Evolutionary conservation across 2,113 vertebrate species (phyloP), one percentile per base, ranked within the genome.

Genomic region (Sinocyclocheilus rhinocerous): DNA sequence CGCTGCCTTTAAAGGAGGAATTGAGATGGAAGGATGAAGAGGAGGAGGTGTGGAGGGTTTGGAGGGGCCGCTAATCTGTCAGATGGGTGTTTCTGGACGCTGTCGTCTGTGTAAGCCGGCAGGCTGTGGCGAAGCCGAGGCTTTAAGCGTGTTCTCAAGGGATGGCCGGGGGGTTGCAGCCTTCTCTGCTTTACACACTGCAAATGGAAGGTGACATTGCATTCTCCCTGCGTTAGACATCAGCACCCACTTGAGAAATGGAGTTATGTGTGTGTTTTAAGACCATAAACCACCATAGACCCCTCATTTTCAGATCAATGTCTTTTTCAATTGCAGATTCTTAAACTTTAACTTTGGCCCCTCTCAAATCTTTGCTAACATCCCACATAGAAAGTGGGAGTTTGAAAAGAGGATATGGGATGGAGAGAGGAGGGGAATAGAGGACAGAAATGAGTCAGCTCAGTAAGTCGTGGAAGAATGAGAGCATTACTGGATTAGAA

Each of bases 131-230:
- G 18, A 70, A 83, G 86, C 79, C 6, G 9, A 65, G 67, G 86
- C 89, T 84, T 72, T 63, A 78, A 76, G 76, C 52, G 18, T 13
- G 48, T 76, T 87, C 88, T 86, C 85, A 39, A 84, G 86, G 88
- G 88, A 88, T 63, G 48, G 88, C 86, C 82, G 36, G 85, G 88
- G 69, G 48, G 42, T 84, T 50, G 81, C 33, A 79, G 57, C 70
- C 80, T 55, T 88, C 59, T 84, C 72, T 70, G 59, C 81, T 84
- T 85, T 79, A 29, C 67, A 57, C 26, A 20, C 72, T 59, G 59
- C 89, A 91, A 90, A 90, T 92, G 88, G 76, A 87, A 92, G 85
- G 61, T 89, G 87, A 90, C 86, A 88, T 85, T 84, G 85, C 85
- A 86, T 86, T 88, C 77, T 86, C 87, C 83, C 73, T 59, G 48